Base-by-base conservation (phyloP, 2,113 vertebrate genomes). In the Ceratotherium simum region DNA sequence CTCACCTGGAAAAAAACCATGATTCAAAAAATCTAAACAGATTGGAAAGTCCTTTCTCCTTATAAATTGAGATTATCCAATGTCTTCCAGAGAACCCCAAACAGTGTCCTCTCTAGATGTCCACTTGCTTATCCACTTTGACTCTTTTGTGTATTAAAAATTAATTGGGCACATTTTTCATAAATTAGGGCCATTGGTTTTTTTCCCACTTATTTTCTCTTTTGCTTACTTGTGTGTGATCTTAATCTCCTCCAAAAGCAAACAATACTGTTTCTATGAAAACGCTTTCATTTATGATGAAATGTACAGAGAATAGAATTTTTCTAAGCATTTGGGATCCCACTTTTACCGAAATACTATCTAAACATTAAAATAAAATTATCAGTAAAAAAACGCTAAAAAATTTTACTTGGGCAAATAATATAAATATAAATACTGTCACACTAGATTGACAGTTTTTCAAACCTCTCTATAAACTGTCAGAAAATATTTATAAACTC, bases 271-370 rank as follows among this genome's bases (percentile, higher is more conserved):
- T 95, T 92, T 69, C 65, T 86, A 33, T 93, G 36, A 65, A 94
- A 87, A 95, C 20, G 3, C 46, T 96, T 91, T 79, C 89, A 72
- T 27, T 92, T 76, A 25, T 46, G 16, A 95, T 56, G 25, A 93
- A 87, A 90, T 54, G 6, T 36, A 81, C 8, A 83, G n/a, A 73
- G 36, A 64, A 97, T 17, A 72, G 21, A 69, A n/a, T 78, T 95
- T 97, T 89, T 58, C 39, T 78, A 95, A 69, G 33, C 39, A 95
- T 85, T 42, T 86, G n/a, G 33, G 29, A 42, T 56, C 14, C n/a
- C 0, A 21, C 5, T 65, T 94, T 95, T 78, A n/a, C 65, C 51
- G 51, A 95, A 70, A 60, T 73, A 33, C 8, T 89, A 70, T 51
- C 42, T 9, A 83, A 83, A 85, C 3, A 58, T 67, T 9, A 54